Percentiles rank a stretch among this genome's conserved stretches.
Conservation (phyloP, 64 coral and sea anemone species). For the Orbicella faveolata region DNA sequence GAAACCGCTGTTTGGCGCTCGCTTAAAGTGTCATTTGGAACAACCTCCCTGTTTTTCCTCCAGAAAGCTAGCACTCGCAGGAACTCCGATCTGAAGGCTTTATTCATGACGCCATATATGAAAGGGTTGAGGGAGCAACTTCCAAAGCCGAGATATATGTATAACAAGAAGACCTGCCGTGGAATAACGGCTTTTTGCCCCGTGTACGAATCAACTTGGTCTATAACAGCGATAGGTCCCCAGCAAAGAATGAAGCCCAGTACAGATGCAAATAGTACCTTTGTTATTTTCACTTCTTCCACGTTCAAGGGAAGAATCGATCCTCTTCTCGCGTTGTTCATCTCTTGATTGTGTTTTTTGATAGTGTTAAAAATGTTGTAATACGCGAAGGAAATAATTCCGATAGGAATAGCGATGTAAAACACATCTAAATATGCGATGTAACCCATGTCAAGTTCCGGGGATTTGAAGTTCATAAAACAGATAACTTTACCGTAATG, state of each 20-base stretch:
- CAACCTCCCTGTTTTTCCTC: not conserved
- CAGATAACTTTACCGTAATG: constrained; percentile 71
- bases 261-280: constrained; percentile 54
- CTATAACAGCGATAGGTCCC: constrained; percentile 61
- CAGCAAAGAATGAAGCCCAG: constrained; percentile 60
- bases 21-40: not conserved
- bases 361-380: constrained; percentile 54
- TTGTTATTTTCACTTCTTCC: constrained; percentile 56
- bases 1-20: not conserved
- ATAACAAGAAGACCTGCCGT: constrained; percentile 39
- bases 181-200: constrained; percentile 11
- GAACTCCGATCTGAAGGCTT: constrained; percentile 48
- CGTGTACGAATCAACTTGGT: constrained; percentile 48
- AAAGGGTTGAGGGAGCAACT: constrained; percentile 55
- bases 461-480: constrained; percentile 42
- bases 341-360: constrained; percentile 24
- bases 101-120: constrained; percentile 62
- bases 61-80: constrained; percentile 20
- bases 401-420: constrained; percentile 48
- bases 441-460: constrained; percentile 27
- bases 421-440: constrained; percentile 43
- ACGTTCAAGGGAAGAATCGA: constrained; percentile 18
- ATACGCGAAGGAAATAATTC: constrained; percentile 54
- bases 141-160: constrained; percentile 56
- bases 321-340: constrained; percentile 3